Percentiles rank a stretch among this genome's conserved stretches.
phyloP scores from a whole-genome alignment of 1,140 invertebrate species.

The Gonioctena quinquepunctata region DNA sequence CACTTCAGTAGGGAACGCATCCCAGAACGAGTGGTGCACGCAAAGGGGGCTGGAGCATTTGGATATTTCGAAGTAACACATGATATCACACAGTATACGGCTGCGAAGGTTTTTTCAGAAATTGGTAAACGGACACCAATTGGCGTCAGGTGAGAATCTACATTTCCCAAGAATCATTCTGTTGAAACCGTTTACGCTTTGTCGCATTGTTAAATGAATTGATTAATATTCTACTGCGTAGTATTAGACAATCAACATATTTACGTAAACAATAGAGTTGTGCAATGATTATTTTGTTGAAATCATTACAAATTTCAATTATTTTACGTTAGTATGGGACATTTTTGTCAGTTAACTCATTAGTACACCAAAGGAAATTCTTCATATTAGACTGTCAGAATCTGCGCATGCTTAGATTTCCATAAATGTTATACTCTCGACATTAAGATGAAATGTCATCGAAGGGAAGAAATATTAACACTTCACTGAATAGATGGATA shows the following conservation, averaged over 20 bases:
- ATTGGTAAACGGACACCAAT: constrained; percentile 84
- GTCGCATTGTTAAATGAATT: no score
- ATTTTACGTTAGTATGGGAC: neutral
- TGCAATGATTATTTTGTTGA: no score
- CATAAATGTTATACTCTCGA: no score
- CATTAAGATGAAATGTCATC: no score
- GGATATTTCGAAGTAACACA: constrained; percentile 94
- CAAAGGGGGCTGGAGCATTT: constrained; percentile 96
- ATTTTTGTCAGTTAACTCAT: no score
- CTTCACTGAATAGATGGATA: no score
- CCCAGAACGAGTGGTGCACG: constrained; percentile 96
- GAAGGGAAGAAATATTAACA: no score
- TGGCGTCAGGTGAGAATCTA: constrained; percentile 63
- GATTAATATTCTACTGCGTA: neutral
- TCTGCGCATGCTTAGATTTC: no score
- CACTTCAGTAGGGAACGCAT: constrained; percentile 95
- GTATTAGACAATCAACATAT: neutral
- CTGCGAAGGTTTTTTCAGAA: constrained; percentile 78
- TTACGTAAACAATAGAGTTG: neutral
- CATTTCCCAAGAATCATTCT: constrained; percentile 32
- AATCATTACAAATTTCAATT: no score
- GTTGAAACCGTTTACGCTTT: no score
- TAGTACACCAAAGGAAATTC: no score
- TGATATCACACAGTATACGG: constrained; percentile 78
- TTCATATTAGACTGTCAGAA: no score